Base-by-base conservation (phyloP, 2,888 invertebrate genomes). In the Melinaea menophilus region DNA sequence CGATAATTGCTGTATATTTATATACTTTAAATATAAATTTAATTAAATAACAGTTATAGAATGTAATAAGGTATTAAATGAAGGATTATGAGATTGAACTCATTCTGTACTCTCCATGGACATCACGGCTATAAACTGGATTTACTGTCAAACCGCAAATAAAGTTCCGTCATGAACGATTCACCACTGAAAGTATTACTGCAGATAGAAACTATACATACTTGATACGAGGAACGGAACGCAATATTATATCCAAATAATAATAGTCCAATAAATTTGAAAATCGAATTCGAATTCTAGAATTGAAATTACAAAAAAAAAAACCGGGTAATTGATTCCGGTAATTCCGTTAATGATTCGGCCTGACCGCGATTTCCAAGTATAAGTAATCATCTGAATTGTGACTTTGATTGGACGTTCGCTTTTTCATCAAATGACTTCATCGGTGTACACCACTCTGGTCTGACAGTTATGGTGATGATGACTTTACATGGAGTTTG, bases 341-440 rank as follows among this genome's bases (percentile, higher is more conserved):
- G 78, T 82, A 85, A 86, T 85, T 84, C 79, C 79, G 86, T 89
- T 89, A 89, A 90, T 87, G 88, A 86, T 81, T 76, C 81, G 79
- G 80, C 72, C 79, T 79, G 77, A 78, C 76, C 78, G 75, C 77
- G 79, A 86, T 88, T 89, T 88, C 90, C 88, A 87, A 88, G 90
- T 89, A 90, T 86, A 88, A 86, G 81, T 84, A 84, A 86, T 88
- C 84, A 82, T 84, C 83, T 79, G 85, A 84, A 90, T 89, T 86
- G 86, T 85, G 82, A 64, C 73, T 80, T 80, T 85, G 86, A 84
- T 82, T 84, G 82, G 76, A 71, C 72, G 69, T 72, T 76, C 77
- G 76, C 76, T 86, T 86, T 86, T 89, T 85, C 84, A 81, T 75
- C 78, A 90, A 90, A 90, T 90, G 90, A 80, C 90, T 90, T 90